These are phyloP conservation scores for Neoniphon sammara DNA, from an alignment of 2,797 vertebrate species.

Conservation along the genomic window DNA sequence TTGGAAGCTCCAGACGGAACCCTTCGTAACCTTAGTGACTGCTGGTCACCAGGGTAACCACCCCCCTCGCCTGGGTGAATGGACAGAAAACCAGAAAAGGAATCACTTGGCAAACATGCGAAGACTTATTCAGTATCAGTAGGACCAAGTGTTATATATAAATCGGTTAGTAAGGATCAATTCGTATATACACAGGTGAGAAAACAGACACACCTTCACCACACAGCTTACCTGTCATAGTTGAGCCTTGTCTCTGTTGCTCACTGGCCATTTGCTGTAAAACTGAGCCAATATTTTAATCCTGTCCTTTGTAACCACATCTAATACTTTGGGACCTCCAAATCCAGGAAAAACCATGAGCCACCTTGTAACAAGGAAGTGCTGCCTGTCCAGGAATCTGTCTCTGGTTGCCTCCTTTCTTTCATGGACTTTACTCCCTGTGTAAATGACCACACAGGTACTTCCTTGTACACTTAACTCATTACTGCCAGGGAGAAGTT, in stretches of 20 bases:
- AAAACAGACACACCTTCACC: constrained; percentile 43
- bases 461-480: constrained; percentile 81
- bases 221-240: constrained; percentile 12
- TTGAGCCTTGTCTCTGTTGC: constrained; percentile 33
- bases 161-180: too few species aligned
- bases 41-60: constrained; percentile 48
- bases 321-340: not conserved
- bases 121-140: not conserved
- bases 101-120: not conserved
- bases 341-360: constrained; percentile 17
- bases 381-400: constrained; percentile 37
- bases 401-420: constrained; percentile 36
- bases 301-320: constrained; percentile 17
- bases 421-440: constrained; percentile 78
- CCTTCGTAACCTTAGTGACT: constrained; percentile 63
- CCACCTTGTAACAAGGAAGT: constrained; percentile 43
- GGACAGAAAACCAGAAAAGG: not conserved
- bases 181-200: not conserved
- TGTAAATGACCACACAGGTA: constrained; percentile 60
- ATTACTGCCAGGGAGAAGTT: constrained; percentile 37
- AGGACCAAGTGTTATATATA: too few species aligned
- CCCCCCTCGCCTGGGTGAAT: constrained; percentile 19
- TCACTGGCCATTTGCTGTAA: constrained; percentile 47
- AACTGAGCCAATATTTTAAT: not conserved
- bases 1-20: constrained; percentile 39